Conservation (phyloP, 2,113 vertebrate genomes). For the Phasianus colchicus region DNA sequence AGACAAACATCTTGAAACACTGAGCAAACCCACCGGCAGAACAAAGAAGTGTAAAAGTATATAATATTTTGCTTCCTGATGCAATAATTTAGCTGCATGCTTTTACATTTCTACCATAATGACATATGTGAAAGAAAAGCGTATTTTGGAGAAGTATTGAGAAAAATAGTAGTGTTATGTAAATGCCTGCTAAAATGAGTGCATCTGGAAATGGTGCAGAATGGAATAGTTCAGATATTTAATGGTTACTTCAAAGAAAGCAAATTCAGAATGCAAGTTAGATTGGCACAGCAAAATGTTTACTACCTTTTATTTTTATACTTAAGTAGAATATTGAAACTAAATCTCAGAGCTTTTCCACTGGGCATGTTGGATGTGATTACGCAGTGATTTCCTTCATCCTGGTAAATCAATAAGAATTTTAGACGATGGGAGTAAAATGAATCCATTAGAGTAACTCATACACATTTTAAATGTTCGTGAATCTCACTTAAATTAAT, state of each 20-base stretch:
- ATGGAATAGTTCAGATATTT: background rate
- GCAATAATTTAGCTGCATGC: background rate
- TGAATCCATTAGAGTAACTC: background rate
- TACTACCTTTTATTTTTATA: background rate
- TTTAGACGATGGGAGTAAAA: background rate
- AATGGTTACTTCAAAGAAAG: constrained; percentile 10
- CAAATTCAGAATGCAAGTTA: background rate
- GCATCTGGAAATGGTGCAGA: constrained; percentile 17
- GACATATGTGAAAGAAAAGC: background rate
- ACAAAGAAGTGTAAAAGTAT: background rate
- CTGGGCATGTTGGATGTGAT: background rate
- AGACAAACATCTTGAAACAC: background rate
- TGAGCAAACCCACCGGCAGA: background rate
- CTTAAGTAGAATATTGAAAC: background rate
- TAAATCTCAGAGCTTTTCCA: constrained; percentile 2
- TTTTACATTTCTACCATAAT: background rate
- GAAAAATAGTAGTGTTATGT: constrained; percentile 21
- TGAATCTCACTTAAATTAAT: background rate
- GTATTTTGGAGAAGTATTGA: background rate
- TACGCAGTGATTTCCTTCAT: background rate
- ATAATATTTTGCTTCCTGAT: background rate
- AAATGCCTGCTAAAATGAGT: constrained; percentile 13
- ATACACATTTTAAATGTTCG: background rate
- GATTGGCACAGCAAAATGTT: constrained; percentile 5
- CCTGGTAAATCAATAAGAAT: background rate